Percentiles rank a stretch among this genome's conserved stretches.
Conservation (phyloP, 1,140 invertebrate species). For the Metaphire vulgaris region DNA sequence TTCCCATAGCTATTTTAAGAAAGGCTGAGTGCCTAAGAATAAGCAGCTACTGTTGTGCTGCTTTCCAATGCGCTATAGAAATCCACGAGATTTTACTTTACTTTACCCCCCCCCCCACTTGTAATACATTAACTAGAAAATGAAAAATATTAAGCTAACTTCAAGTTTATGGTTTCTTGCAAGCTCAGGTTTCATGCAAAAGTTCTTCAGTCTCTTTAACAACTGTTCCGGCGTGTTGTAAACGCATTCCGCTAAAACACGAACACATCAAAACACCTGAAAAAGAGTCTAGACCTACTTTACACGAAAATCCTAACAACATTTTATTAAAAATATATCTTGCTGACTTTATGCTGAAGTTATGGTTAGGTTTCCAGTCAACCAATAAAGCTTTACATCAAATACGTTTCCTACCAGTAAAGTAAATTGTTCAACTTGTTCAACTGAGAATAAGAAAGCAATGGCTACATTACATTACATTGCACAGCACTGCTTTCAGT, state of each 20-base stretch:
- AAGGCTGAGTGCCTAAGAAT: no score
- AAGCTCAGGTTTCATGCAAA: conserved; percentile 37
- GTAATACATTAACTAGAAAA: no score
- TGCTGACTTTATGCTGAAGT: not conserved
- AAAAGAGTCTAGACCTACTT: not conserved
- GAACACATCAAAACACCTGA: conserved; percentile 11
- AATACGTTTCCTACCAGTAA: conserved; percentile 18
- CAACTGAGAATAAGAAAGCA: no score
- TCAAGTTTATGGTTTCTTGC: conserved; percentile 15
- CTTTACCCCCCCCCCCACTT: no score
- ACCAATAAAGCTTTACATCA: conserved; percentile 5
- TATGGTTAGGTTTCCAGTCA: not conserved
- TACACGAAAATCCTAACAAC: not conserved
- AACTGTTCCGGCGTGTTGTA: conserved; percentile 59
- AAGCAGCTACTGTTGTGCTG: no score
- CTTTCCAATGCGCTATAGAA: no score
- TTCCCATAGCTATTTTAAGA: no score
- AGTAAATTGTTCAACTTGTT: no score
- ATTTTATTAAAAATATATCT: conserved; percentile 7
- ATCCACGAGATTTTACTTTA: no score
- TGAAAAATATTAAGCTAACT: no score
- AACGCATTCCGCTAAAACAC: conserved; percentile 53
- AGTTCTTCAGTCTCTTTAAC: conserved; percentile 49
- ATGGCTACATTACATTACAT: no score
- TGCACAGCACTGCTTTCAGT: no score